Base-by-base conservation (phyloP, 2,888 invertebrate genomes). In the Nasonovia ribisnigri region DNA sequence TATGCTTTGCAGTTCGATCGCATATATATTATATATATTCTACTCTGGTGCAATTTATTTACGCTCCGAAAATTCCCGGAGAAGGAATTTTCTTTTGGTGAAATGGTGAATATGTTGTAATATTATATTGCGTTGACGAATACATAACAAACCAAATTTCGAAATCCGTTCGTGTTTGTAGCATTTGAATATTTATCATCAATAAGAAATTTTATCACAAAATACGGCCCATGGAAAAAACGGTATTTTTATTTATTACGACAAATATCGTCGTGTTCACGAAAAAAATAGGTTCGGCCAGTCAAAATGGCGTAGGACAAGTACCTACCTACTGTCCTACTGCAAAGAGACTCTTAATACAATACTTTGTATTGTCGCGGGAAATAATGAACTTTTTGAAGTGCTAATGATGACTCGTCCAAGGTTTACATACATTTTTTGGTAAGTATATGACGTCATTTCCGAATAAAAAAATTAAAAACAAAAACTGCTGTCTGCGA, bases 1-100 rank as follows among this genome's bases (percentile, higher is more conserved):
- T 51, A 87, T 20, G 60, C 48, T 87, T 88, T 67, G 29, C 67
- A 36, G 92, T 67, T 67, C 92, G 46, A 92, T 87, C 87, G 60
- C 57, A 87, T 77, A 13, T 11, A 24, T 24, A 54, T 48, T 48
- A 48, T 20, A 54, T 54, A 26, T 36, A 77, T 87, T 60, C 46
- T 46, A 20, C 16, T n/a, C 46, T 5, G 42, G 20, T 67, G 36
- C 29, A 48, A 87, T 92, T 87, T 67, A 88, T 92, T 67, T 88
- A 88, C 92, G 87, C 87, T 51, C 51, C 48, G 42, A 67, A 29
- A 29, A 20, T 88, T 88, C 92, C 5, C 42, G 42, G 24, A 24
- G 36, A 42, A 1, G n/a, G 86, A 48, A 51, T 60, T 87, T 92
- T 26, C 54, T 88, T 46, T 92, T 88, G 1, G n/a, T 16, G 29